Evolutionary conservation across 2,797 vertebrate species (phyloP).

Genomic region (Arrhamphus sclerolepis): DNA sequence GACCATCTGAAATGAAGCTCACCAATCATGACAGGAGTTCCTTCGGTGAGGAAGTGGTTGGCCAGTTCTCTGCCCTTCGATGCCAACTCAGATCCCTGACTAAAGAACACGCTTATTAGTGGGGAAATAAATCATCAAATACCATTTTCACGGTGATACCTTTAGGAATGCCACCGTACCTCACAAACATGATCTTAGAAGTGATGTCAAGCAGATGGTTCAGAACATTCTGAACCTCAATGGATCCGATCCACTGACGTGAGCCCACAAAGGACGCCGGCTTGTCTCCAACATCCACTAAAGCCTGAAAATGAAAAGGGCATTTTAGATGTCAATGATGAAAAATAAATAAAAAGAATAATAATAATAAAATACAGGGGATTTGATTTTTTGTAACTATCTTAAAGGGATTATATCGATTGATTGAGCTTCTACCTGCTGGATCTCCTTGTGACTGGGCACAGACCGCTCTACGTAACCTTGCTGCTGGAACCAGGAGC

Average conservation of each 20-base stretch:
- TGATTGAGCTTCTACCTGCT: constrained; percentile 81
- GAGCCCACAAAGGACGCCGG: constrained; percentile 89
- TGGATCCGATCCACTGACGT: constrained; percentile 94
- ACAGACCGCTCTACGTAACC: constrained; percentile 85
- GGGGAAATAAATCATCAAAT: not conserved
- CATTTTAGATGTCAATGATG: not conserved
- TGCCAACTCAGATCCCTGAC: constrained; percentile 90
- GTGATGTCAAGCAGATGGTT: constrained; percentile 89
- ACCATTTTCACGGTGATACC: not conserved
- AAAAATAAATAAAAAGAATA: no score
- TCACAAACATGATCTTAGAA: constrained; percentile 96
- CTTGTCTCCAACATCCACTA: constrained; percentile 94
- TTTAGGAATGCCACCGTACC: constrained; percentile 71
- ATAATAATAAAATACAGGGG: not conserved
- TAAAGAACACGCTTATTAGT: constrained; percentile 52
- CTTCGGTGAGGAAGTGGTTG: constrained; percentile 90
- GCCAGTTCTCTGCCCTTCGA: constrained; percentile 92
- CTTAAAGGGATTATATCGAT: not conserved
- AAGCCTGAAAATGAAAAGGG: constrained; percentile 77
- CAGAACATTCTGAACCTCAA: constrained; percentile 92
- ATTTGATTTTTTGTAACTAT: not conserved
- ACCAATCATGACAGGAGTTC: constrained; percentile 98
- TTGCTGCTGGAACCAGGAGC: constrained; percentile 96
- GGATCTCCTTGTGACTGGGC: constrained; percentile 93
- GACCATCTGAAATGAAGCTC: constrained; percentile 46